A percentile compares a stretch with the other conserved stretches of the same genome.
phyloP scores from a whole-genome alignment of 2,888 invertebrate genomes.

The Campoplex nolae region DNA sequence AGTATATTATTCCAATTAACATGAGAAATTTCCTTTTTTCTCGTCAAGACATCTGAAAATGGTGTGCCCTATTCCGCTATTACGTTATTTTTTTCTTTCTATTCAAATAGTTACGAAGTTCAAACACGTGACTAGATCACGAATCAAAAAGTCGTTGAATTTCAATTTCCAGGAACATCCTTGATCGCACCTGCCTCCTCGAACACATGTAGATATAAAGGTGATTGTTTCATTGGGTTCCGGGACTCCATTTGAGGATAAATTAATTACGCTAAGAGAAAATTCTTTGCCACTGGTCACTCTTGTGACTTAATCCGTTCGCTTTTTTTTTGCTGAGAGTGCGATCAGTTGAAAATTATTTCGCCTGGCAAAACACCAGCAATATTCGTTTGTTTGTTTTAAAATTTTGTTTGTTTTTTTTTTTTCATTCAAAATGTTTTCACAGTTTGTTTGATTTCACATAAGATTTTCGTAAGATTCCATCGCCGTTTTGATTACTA shows the following conservation, averaged over 20 bases:
- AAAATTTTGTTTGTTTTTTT: neutral
- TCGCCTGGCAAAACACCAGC: constrained; percentile 14
- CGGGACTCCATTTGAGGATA: constrained; percentile 60
- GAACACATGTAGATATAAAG: neutral
- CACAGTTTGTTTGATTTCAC: neutral
- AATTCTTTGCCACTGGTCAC: constrained; percentile 60
- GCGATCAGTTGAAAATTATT: constrained; percentile 26
- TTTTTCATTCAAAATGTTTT: too few species aligned
- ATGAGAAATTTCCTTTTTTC: constrained; percentile 30
- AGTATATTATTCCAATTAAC: constrained; percentile 30
- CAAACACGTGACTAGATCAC: neutral
- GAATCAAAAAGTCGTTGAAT: constrained; percentile 7
- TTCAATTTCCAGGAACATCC: constrained; percentile 18
- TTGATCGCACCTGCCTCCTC: constrained; percentile 42
- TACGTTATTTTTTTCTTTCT: neutral
- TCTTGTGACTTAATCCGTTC: constrained; percentile 37
- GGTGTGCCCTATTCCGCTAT: neutral
- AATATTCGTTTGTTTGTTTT: neutral
- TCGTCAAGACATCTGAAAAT: neutral
- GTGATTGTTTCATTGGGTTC: neutral
- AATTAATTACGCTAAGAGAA: constrained; percentile 62
- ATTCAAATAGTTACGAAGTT: constrained; percentile 7
- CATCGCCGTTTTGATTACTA: neutral
- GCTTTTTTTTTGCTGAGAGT: neutral
- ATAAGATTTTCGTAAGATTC: constrained; percentile 17